Conservation (phyloP, 2,797 vertebrate species). For the Poecilia gillii region DNA sequence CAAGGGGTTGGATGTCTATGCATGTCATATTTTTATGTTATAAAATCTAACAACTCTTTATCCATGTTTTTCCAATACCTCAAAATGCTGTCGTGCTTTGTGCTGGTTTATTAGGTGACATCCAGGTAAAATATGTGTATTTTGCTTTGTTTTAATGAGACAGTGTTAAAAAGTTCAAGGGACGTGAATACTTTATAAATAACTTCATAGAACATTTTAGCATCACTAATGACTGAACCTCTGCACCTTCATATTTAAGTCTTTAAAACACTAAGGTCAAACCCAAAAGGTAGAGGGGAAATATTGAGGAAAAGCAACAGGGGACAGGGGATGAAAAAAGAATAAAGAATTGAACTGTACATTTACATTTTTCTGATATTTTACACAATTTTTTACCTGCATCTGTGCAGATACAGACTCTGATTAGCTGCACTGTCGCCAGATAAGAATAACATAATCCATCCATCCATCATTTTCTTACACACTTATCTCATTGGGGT, state of each 20-base stretch:
- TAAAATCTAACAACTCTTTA: neutral
- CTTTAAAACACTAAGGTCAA: slow-evolving; percentile 41
- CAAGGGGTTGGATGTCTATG: neutral
- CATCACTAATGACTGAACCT: slow-evolving; percentile 37
- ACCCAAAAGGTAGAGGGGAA: neutral
- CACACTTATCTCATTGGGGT: too few relatives aligned
- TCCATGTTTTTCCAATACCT: neutral
- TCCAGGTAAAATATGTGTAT: neutral
- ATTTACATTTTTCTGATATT: slow-evolving; percentile 9
- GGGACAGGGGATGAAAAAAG: neutral
- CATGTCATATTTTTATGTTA: neutral
- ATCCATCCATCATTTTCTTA: too few relatives aligned
- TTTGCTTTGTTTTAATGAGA: neutral
- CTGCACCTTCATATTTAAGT: slow-evolving; percentile 8
- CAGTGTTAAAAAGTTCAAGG: neutral
- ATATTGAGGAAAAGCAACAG: neutral
- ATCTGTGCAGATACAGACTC: slow-evolving; percentile 22
- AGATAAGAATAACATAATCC: slow-evolving; percentile 38
- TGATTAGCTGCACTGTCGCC: slow-evolving; percentile 20
- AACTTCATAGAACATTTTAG: slow-evolving; percentile 48
- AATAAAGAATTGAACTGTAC: neutral
- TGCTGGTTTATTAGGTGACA: neutral
- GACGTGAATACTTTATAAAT: neutral
- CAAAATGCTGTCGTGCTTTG: neutral
- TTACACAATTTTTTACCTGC: neutral